Percentiles rank a stretch among this genome's conserved stretches.
phyloP scores from a whole-genome alignment of 2,113 vertebrate genomes.

The Cathartes aura region DNA sequence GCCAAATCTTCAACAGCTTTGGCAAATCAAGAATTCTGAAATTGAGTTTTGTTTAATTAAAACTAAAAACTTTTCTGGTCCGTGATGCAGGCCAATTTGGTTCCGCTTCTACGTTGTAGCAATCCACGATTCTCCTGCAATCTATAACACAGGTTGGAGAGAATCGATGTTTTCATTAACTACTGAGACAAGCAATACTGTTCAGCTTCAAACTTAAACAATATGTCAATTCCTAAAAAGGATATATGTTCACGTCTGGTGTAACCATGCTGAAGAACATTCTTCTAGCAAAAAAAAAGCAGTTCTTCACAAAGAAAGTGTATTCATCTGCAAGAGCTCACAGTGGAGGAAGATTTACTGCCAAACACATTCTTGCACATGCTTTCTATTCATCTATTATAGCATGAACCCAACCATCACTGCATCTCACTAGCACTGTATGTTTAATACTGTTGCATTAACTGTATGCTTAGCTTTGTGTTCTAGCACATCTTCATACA shows the following conservation, averaged over 20 bases:
- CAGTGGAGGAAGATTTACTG: background rate
- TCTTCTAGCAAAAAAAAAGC: background rate
- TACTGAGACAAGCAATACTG: background rate
- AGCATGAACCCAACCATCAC: background rate
- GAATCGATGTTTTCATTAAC: background rate
- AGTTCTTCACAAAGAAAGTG: background rate
- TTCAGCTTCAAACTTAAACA: background rate
- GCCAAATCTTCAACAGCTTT: background rate
- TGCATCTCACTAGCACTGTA: background rate
- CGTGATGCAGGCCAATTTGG: background rate
- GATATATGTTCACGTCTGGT: background rate
- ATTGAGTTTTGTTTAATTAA: background rate
- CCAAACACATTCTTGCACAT: rapidly evolving
- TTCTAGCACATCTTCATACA: background rate
- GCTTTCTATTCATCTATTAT: background rate
- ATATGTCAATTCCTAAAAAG: background rate
- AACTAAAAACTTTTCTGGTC: background rate
- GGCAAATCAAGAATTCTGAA: background rate
- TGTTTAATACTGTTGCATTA: background rate
- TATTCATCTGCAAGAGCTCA: background rate
- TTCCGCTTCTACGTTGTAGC: background rate
- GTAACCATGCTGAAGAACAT: background rate
- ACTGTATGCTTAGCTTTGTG: background rate
- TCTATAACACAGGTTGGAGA: background rate
- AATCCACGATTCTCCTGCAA: background rate